A percentile compares a stretch with the other conserved stretches of the same genome.
Evolutionary conservation across 1,140 invertebrate species (phyloP).

Genomic region (Phocides pigmalion): DNA sequence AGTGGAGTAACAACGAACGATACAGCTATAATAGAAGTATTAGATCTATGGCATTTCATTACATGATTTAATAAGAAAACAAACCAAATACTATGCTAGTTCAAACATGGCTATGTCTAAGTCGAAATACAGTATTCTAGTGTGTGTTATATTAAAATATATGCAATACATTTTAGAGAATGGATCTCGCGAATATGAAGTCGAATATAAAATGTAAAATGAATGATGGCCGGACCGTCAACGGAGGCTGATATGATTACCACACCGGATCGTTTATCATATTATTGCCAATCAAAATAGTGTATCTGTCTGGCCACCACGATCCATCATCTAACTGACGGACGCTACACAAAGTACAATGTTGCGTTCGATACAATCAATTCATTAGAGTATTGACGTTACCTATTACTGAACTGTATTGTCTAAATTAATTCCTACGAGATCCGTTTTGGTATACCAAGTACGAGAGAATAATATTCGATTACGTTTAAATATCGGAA

Average conservation of each 20-base stretch:
- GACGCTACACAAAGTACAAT: conserved; percentile 50
- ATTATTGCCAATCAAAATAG: conserved; percentile 84
- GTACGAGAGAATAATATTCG: conserved; percentile 23
- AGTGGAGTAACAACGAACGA: conserved; percentile 57
- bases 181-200: conserved; percentile 55
- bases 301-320: conserved; percentile 78
- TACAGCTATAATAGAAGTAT: conserved; percentile 44
- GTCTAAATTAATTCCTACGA: conserved; percentile 49
- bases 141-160: conserved; percentile 18
- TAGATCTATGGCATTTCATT: conserved; percentile 55
- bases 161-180: conserved; percentile 45
- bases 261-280: conserved; percentile 78
- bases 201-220: conserved; percentile 66
- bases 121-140: conserved; percentile 50
- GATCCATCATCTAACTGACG: conserved; percentile 72
- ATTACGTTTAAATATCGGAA: conserved; percentile 22
- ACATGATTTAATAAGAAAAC: conserved; percentile 53
- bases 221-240: conserved; percentile 66
- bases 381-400: conserved; percentile 63
- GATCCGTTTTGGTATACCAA: conserved; percentile 56
- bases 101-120: conserved; percentile 50
- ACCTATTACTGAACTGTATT: conserved; percentile 56
- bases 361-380: conserved; percentile 47
- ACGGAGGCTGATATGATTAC: conserved; percentile 74
- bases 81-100: conserved; percentile 59